Percentiles rank a stretch among this genome's conserved stretches.
Conservation (phyloP, 1,140 invertebrate species). For the Nephotettix cincticeps region DNA sequence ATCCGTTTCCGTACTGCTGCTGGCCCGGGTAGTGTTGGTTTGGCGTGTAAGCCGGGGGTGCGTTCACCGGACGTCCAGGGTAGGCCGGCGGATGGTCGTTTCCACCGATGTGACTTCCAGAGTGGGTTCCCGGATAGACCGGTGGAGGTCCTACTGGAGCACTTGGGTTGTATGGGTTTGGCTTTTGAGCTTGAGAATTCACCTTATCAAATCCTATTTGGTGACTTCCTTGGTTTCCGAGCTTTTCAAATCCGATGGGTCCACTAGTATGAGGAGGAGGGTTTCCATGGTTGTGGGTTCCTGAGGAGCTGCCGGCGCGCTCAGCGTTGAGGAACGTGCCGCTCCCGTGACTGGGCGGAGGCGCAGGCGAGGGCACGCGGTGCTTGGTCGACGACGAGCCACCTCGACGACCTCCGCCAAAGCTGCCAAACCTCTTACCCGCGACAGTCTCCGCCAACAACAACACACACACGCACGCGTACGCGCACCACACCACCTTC, state of each 20-base stretch:
- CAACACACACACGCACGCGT: no score
- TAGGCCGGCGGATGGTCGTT: conserved; percentile 7
- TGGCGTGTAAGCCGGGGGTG: neutral
- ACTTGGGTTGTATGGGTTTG: neutral
- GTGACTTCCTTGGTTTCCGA: neutral
- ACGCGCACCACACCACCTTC: no score
- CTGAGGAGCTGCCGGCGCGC: neutral
- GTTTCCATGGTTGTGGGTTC: neutral
- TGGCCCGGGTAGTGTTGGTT: neutral
- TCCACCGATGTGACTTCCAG: neutral
- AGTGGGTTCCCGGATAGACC: neutral
- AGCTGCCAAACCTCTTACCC: no score
- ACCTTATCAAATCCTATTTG: neutral
- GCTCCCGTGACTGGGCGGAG: neutral
- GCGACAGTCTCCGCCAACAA: no score
- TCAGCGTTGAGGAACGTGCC: neutral
- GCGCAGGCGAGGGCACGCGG: neutral
- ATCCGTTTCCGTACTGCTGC: neutral
- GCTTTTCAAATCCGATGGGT: neutral
- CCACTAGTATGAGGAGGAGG: neutral
- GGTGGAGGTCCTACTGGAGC: neutral
- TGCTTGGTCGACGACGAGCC: neutral
- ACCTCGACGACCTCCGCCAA: neutral
- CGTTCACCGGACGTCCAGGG: neutral
- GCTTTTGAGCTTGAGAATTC: neutral